Evolutionary conservation across 2,113 vertebrate genomes (phyloP), one percentile per base, ranked within the genome.

Genomic region (Alces alces): DNA sequence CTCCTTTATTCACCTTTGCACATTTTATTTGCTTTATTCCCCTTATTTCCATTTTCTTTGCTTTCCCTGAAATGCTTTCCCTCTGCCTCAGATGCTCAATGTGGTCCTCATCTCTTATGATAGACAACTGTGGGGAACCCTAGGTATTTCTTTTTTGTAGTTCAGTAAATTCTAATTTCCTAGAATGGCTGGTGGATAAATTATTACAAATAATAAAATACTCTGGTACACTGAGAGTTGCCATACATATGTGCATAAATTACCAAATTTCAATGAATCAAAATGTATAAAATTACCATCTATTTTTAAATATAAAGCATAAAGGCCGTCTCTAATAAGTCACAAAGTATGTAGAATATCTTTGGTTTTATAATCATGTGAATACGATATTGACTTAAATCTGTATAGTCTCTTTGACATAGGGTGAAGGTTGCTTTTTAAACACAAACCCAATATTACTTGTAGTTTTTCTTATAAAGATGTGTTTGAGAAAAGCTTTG

Each of bases 191-290:
- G 0, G 47, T 78, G n/a, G 50, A 50, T 47, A 78, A 90, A 57
- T 93, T 92, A 70, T 93, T 93, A 16, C 50, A 85, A 85, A 61
- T 64, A 84, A 84, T 57, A 43, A 52, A 97, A 82, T 90, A 84
- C 47, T 52, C 23, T 83, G 78, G 54, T 21, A 91, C 43, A 36
- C 27, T 21, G 47, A 73, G 52, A 70, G n/a, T 80, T 95, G 43
- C 54, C 83, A 6, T 52, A 57, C 58, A 52, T 61, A 16, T 45
- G 21, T 70, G 45, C 33, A 78, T 55, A 47, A 89, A 30, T 83
- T 89, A 5, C 78, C 36, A 80, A 12, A 89, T 97, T 94, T 96
- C 28, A 39, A 83, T 79, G 50, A 90, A 60, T 87, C 80, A 79
- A 60, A 90, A 57, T 86, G 70, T 39, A 47, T 96, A 80, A 61